phyloP scores from a whole-genome alignment of 35 echinoderm and acorn worm species.

The Apostichopus japonicus region DNA sequence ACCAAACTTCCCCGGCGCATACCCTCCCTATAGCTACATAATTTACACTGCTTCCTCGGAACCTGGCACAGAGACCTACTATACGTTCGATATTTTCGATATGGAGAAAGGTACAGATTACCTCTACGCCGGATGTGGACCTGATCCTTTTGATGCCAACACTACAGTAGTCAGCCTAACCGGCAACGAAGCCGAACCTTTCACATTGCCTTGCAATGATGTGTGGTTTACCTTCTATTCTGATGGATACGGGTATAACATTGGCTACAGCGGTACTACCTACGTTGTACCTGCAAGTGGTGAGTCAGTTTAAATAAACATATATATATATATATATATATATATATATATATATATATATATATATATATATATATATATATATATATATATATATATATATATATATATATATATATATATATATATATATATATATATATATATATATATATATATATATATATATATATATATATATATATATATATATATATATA shows the following conservation, averaged over 20 bases:
- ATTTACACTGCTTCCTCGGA: background rate
- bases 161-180: background rate
- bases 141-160: background rate
- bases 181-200: background rate
- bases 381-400: too few species aligned
- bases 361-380: too few species aligned
- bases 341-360: too few species aligned
- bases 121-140: background rate
- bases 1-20: background rate
- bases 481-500: too few species aligned
- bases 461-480: too few species aligned
- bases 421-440: too few species aligned
- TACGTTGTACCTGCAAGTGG: background rate
- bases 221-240: background rate
- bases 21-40: background rate
- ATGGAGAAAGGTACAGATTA: background rate
- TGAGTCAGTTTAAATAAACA: background rate
- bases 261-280: background rate
- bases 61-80: background rate
- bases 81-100: background rate
- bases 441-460: too few species aligned
- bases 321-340: too few species aligned
- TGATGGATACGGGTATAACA: background rate
- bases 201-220: background rate
- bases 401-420: too few species aligned